phyloP scores from a whole-genome alignment of 2,113 vertebrate species.

The Lasiurus cinereus region DNA sequence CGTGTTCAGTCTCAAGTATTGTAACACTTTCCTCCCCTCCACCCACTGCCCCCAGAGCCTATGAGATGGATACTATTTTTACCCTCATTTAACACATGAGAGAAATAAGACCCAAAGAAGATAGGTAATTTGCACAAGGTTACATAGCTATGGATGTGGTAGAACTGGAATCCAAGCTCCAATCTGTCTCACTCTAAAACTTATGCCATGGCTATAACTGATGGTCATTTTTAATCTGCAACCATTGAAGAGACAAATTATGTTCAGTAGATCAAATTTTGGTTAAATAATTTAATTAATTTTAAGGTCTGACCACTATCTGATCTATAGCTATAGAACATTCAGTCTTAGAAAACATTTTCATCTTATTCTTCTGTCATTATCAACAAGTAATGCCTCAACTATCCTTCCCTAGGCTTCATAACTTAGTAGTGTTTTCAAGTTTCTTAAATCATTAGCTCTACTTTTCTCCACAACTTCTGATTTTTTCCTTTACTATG shows the following conservation, averaged over 20 bases:
- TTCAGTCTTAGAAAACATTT: slow-evolving; percentile 18
- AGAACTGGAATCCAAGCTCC: not conserved
- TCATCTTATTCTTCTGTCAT: not conserved
- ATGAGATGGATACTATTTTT: not conserved
- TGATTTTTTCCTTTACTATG: not conserved
- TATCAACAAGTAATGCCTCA: not conserved
- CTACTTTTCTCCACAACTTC: not conserved
- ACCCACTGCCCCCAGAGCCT: not conserved
- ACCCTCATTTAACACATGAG: not conserved
- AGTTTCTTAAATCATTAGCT: not conserved
- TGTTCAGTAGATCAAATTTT: not conserved
- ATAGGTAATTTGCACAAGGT: not conserved
- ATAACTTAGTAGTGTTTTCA: not conserved
- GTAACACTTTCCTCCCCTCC: not conserved
- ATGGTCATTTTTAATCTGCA: not conserved
- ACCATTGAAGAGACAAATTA: not conserved
- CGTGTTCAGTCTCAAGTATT: not conserved
- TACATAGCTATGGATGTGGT: not conserved
- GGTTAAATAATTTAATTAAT: not conserved
- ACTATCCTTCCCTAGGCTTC: not conserved
- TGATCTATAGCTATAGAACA: not conserved
- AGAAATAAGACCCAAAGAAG: not conserved
- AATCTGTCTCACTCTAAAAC: not conserved
- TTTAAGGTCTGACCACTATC: not conserved
- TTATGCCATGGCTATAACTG: not conserved